A percentile compares a stretch with the other conserved stretches of the same genome.
Conservation (phyloP, 2,888 invertebrate species). For the Chirona hameri region DNA sequence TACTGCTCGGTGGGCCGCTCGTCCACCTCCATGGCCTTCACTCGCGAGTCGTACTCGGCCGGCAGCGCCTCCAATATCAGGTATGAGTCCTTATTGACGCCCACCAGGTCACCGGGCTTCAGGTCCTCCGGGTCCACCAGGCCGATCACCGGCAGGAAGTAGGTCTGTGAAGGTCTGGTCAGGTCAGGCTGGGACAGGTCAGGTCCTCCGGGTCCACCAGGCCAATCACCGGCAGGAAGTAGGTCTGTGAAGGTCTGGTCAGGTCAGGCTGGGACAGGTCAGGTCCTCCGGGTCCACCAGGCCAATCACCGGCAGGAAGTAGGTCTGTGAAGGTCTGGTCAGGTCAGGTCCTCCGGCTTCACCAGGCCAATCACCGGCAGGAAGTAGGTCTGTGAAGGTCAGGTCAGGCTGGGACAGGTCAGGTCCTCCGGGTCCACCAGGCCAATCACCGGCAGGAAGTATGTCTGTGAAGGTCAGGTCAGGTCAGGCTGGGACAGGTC, state of each 20-base stretch:
- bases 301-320: too few relatives aligned
- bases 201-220: conserved; percentile 97
- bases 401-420: too few relatives aligned
- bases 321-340: too few relatives aligned
- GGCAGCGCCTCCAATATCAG: conserved; percentile 95
- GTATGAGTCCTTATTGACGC: conserved; percentile 96
- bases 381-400: too few relatives aligned
- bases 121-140: conserved; percentile 95
- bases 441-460: too few relatives aligned
- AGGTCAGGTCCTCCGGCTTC: conserved; percentile 93
- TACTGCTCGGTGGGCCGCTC: conserved; percentile 99
- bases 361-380: conserved; percentile 98
- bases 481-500: too few relatives aligned
- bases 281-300: too few relatives aligned
- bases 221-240: conserved; percentile 98
- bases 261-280: too few relatives aligned
- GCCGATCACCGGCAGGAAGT: conserved; percentile 98
- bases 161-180: conserved; percentile 65
- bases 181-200: conserved; percentile 59
- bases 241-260: conserved; percentile 65
- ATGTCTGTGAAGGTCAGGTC: too few relatives aligned
- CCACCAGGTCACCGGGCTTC: conserved; percentile 94
- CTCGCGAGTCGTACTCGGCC: conserved; percentile 94
- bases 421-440: too few relatives aligned
- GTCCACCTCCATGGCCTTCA: conserved; percentile 99